phyloP scores from a whole-genome alignment of 2,797 vertebrate species.

The Pogonophryne albipinna region DNA sequence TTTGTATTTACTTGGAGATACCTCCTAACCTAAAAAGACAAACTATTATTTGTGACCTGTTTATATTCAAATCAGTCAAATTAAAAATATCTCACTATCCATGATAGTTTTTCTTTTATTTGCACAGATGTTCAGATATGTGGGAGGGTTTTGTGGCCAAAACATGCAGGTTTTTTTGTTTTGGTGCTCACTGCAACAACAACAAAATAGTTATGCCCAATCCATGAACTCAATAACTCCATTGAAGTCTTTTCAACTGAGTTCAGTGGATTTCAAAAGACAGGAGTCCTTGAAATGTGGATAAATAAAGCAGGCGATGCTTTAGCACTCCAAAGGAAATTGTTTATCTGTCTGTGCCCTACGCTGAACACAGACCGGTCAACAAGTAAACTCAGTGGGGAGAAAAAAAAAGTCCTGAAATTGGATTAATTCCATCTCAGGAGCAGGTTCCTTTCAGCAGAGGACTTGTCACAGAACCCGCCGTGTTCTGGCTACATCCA shows the following conservation, averaged over 20 bases:
- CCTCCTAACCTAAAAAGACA: too few species aligned
- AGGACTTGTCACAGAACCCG: conserved; percentile 29
- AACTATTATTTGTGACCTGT: too few species aligned
- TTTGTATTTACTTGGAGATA: too few species aligned
- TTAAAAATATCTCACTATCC: too few species aligned
- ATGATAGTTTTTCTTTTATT: too few species aligned
- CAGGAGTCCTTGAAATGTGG: not conserved
- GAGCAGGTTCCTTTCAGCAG: conserved; percentile 28
- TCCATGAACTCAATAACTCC: not conserved
- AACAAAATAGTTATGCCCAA: not conserved
- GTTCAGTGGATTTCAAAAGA: not conserved
- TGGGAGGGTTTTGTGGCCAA: not conserved
- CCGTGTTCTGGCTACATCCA: conserved; percentile 18
- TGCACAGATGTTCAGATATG: not conserved
- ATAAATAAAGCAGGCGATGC: not conserved
- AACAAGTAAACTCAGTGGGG: conserved; percentile 7
- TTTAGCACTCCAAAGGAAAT: conserved; percentile 2
- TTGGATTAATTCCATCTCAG: conserved; percentile 7
- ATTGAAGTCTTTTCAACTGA: not conserved
- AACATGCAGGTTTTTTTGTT: not conserved
- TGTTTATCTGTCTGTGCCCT: not conserved
- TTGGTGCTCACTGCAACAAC: not conserved
- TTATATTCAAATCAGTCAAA: too few species aligned
- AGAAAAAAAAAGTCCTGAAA: conserved; percentile 7
- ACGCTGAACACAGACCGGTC: conserved; percentile 1